These are phyloP conservation scores for Hemithea aestivaria DNA, from an alignment of 2,888 invertebrate genomes.

Conservation along the genomic window DNA sequence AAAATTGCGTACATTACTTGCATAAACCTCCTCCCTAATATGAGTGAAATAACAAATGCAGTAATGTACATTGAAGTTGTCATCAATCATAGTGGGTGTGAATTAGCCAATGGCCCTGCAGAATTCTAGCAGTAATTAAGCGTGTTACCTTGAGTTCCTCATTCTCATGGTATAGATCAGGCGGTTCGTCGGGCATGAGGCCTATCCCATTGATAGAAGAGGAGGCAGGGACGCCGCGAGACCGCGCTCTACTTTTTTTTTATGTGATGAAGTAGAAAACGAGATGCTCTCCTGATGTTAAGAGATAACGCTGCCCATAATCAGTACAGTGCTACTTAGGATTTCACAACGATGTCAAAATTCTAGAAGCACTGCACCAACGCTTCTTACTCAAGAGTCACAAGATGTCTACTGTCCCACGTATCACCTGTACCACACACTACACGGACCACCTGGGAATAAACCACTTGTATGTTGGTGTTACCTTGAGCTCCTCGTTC, in stretches of 20 bases:
- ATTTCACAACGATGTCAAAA: too few relatives aligned
- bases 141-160: constrained; percentile 92
- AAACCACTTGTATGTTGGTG: too few relatives aligned
- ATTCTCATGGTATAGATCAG: constrained; percentile 93
- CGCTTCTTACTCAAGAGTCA: too few relatives aligned
- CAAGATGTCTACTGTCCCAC: constrained; percentile 94
- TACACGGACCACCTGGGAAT: constrained; percentile 85
- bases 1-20: too few relatives aligned
- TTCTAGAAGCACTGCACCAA: constrained; percentile 90
- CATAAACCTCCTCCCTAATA: too few relatives aligned
- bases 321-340: too few relatives aligned
- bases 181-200: constrained; percentile 89
- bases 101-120: too few relatives aligned
- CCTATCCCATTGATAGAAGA: constrained; percentile 93
- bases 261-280: too few relatives aligned
- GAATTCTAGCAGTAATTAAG: too few relatives aligned
- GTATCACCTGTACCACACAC: constrained; percentile 92
- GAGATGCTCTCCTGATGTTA: constrained; percentile 88
- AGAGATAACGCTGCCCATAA: constrained; percentile 94
- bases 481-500: constrained; percentile 93
- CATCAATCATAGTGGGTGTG: too few relatives aligned
- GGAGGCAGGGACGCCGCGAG: constrained; percentile 90
- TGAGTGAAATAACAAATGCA: too few relatives aligned
- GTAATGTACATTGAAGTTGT: too few relatives aligned
- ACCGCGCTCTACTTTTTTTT: constrained; percentile 91